Base-by-base conservation (phyloP, 2,113 vertebrate genomes). In the Picathartes gymnocephalus region DNA sequence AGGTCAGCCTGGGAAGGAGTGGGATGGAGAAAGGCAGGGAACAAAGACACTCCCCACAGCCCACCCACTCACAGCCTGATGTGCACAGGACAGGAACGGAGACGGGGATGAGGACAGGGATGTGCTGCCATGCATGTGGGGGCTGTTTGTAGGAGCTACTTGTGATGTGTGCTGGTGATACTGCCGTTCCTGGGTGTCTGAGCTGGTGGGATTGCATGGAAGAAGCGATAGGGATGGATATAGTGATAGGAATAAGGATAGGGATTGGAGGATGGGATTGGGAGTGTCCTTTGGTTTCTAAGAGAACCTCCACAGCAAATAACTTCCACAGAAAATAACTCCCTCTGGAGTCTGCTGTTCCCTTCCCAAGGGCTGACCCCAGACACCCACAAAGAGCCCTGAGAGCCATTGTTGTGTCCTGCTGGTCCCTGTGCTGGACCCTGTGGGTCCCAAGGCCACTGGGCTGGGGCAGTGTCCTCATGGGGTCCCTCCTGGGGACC, bases 31-130 rank as follows among this genome's bases (percentile, higher is more conserved):
- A 68, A 53, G 81, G 50, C 58, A 30, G 81, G 48, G 88, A 94
- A 90, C 40, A 86, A 90, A 91, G 88, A 27, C n/a, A 28, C 30
- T 24, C 51, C 9, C 28, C 4, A 1, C 73, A 56, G 51, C 53
- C 35, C 4, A 18, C 51, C 22, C 1, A 1, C 65, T 50, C 39
- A 8, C 61, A 57, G 79, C 71, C 71, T 51, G 79, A 25, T 0
- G 0, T 8, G 28, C 6, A 3, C 0, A 3, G 66, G 24, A 18
- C 1, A 4, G 25, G 37, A 35, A 16, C 2, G 0, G n/a, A 24
- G 16, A 24, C 7, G 7, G 31, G 23, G 22, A 62, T 3, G 17
- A 25, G 33, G 11, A 30, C 1, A 2, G 40, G 39, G 50, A 78
- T 15, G 39, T 33, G 45, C 54, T 2, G 6, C 54, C 45, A 53